A percentile compares a stretch with the other conserved stretches of the same genome.
These are phyloP conservation scores for Setipinna tenuifilis DNA, from an alignment of 2,797 vertebrate genomes.

Conservation along the genomic window DNA sequence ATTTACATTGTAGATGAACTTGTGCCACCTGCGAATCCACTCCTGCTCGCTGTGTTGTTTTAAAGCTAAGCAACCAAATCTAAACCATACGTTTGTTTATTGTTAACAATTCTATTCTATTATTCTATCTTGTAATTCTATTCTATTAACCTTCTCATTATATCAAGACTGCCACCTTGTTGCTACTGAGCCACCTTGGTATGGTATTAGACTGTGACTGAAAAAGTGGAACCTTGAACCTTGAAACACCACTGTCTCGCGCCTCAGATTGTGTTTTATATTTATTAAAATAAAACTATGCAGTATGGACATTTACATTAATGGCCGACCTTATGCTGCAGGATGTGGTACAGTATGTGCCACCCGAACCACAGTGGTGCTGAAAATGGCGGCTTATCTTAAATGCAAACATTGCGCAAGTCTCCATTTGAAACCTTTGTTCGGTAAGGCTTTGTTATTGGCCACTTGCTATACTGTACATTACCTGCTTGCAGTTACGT, in stretches of 20 bases:
- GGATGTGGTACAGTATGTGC: background rate
- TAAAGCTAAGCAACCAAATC: background rate
- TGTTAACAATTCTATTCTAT: too few relatives aligned
- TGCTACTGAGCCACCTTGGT: too few relatives aligned
- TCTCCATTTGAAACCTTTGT: slow-evolving; percentile 4
- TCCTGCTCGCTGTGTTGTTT: background rate
- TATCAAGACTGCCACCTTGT: too few relatives aligned
- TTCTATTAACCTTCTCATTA: too few relatives aligned
- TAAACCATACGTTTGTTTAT: background rate
- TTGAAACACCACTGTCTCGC: background rate
- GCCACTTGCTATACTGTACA: background rate
- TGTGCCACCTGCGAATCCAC: background rate
- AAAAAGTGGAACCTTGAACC: too few relatives aligned
- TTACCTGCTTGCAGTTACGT: background rate
- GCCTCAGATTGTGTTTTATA: background rate
- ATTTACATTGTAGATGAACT: background rate
- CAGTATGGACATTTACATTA: background rate
- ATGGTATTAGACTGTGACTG: too few relatives aligned
- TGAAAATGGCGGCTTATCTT: background rate
- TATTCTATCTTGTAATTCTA: too few relatives aligned
- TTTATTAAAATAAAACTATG: background rate
- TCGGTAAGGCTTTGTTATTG: background rate
- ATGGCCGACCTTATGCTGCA: background rate
- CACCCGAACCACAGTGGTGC: background rate
- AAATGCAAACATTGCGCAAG: slow-evolving; percentile 6